Conservation (phyloP, 1,140 invertebrate genomes). For the Philotrypesis tridentata region DNA sequence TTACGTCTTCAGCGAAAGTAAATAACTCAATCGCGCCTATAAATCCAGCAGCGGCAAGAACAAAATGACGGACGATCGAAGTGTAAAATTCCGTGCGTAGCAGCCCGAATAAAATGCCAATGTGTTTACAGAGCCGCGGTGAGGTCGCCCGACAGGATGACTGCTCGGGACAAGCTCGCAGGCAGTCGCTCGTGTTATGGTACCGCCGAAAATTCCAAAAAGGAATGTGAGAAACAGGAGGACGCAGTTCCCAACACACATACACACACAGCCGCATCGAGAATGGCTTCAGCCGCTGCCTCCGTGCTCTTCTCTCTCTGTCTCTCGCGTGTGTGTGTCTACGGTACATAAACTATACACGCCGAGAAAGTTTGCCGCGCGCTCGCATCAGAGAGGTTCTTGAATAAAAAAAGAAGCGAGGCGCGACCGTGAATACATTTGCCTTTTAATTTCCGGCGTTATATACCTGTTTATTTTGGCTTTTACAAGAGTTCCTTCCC, state of each 20-base stretch:
- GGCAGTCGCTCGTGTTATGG: neutral
- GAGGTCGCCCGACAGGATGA: neutral
- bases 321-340: neutral
- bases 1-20: too few relatives aligned
- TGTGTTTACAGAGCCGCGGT: neutral
- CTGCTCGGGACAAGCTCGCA: too few relatives aligned
- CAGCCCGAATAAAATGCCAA: neutral
- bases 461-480: slow-evolving; percentile 8
- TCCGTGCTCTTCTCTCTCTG: too few relatives aligned
- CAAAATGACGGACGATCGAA: neutral
- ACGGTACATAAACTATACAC: neutral
- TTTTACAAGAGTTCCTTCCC: slow-evolving; percentile 9
- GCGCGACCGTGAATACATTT: slow-evolving; percentile 28
- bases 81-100: neutral
- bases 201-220: neutral
- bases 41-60: neutral
- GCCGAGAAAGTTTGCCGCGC: slow-evolving; percentile 8
- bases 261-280: neutral
- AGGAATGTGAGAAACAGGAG: neutral
- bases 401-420: slow-evolving; percentile 9
- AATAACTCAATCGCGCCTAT: neutral
- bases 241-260: neutral
- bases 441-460: slow-evolving; percentile 36
- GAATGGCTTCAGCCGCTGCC: neutral
- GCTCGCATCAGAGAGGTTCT: neutral